phyloP scores from a whole-genome alignment of 1,140 invertebrate genomes.

The Papilio xuthus region DNA sequence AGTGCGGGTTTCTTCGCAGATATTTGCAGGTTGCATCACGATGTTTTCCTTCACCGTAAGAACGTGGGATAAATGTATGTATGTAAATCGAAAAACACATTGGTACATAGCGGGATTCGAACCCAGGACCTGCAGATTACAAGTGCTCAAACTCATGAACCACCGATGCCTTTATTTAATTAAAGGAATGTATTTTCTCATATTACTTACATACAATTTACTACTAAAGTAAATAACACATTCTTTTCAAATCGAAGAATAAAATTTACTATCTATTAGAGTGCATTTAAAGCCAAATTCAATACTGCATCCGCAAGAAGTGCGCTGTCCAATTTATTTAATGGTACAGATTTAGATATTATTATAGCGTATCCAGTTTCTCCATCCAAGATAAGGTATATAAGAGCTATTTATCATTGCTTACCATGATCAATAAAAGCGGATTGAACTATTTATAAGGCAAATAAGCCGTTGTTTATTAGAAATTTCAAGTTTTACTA shows the following conservation, averaged over 20 bases:
- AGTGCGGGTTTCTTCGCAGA: too few relatives aligned
- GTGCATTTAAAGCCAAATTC: slow-evolving; percentile 37
- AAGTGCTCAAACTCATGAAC: too few relatives aligned
- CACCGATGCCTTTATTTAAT: too few relatives aligned
- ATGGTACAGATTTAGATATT: slow-evolving; percentile 36
- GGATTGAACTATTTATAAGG: slow-evolving; percentile 28
- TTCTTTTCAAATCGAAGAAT: slow-evolving; percentile 29
- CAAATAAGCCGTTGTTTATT: slow-evolving; percentile 17
- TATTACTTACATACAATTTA: not conserved
- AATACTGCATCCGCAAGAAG: slow-evolving; percentile 28
- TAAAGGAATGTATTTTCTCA: too few relatives aligned
- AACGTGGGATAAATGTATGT: too few relatives aligned
- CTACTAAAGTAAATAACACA: slow-evolving; percentile 27
- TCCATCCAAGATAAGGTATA: too few relatives aligned
- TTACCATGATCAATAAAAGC: slow-evolving; percentile 30
- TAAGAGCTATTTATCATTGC: slow-evolving; percentile 36
- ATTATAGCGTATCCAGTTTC: slow-evolving; percentile 14
- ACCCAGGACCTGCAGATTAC: too few relatives aligned
- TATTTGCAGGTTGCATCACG: too few relatives aligned
- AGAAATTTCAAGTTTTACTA: not conserved
- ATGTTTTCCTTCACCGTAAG: too few relatives aligned
- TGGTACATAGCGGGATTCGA: too few relatives aligned
- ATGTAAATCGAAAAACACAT: too few relatives aligned
- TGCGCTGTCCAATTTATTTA: slow-evolving; percentile 38
- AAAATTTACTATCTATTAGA: slow-evolving; percentile 38